Conservation (phyloP, 2,797 vertebrate species). For the Urophycis tenuis region DNA sequence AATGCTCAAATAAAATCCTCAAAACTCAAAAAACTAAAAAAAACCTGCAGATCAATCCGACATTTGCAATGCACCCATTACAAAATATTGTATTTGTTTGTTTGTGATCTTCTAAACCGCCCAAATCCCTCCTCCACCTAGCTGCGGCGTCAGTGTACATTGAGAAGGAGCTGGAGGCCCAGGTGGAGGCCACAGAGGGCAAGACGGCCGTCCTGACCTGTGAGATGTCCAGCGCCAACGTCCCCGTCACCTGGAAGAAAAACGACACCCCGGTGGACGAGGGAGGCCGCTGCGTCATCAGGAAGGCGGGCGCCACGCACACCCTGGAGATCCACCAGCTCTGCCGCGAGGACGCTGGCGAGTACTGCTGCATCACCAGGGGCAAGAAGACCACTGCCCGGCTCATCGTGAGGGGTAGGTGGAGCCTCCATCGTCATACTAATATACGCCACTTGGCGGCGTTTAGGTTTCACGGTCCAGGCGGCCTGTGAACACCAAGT, state of each 20-base stretch:
- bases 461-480: too few species aligned
- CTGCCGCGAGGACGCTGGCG: conserved; percentile 69
- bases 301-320: conserved; percentile 61
- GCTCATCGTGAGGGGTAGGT: conserved; percentile 75
- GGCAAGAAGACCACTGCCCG: conserved; percentile 71
- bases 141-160: conserved; percentile 74
- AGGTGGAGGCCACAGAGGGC: conserved; percentile 72
- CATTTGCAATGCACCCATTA: too few species aligned
- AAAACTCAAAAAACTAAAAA: not conserved
- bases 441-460: too few species aligned
- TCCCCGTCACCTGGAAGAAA: conserved; percentile 80
- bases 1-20: not conserved
- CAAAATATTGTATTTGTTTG: too few species aligned
- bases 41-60: too few species aligned
- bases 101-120: too few species aligned
- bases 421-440: not conserved
- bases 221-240: conserved; percentile 72
- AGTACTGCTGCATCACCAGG: conserved; percentile 75
- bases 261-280: conserved; percentile 65
- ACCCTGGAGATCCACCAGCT: conserved; percentile 67
- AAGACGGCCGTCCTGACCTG: conserved; percentile 70
- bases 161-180: conserved; percentile 69
- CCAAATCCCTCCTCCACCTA: conserved; percentile 20
- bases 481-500: too few species aligned
- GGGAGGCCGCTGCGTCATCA: conserved; percentile 69